Base-by-base conservation (phyloP, 2,113 vertebrate species). In the Burhinus oedicnemus region DNA sequence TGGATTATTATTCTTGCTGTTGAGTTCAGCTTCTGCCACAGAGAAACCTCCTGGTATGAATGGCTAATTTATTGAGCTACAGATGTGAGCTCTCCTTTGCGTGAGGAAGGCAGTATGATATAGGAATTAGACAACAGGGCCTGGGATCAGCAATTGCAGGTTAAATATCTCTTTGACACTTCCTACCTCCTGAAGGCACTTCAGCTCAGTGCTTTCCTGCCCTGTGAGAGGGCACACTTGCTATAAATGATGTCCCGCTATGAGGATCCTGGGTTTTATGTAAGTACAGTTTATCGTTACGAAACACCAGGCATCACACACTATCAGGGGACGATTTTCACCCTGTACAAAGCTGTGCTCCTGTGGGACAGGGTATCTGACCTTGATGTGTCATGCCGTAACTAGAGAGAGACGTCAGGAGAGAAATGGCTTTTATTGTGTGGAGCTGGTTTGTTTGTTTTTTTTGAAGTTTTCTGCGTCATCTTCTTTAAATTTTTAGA, bases 401-500 rank as follows among this genome's bases (percentile, higher is more conserved):
- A 87, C 84, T 74, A 38, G 69, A 95, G 91, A 94, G 89, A 95
- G 70, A 90, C 6, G 5, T 92, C 87, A 93, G 93, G 89, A 80
- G n/a, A 91, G 96, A 97, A 96, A 71, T 89, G 70, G 77, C 74
- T 95, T 97, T 96, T 95, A 84, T 79, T 93, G 78, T 61, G 87
- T 58, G 66, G 79, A 83, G 70, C 70, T 90, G 93, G 27, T 88
- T 91, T 75, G 91, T 84, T 95, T 76, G 65, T 66, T 2, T 75
- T 80, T 84, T 95, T 89, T 97, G 5, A 93, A 93, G 89, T 92
- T 92, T 96, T 92, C 87, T 97, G 94, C 91, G n/a, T 97, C 95
- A 96, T 87, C 66, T 84, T 94, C 78, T 97, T 95, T 93, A 96
- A 97, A 91, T 66, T 97, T 97, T 96, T 95, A 93, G 93, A 93